A percentile compares a stretch with the other conserved stretches of the same genome.
Conservation (phyloP, 2,113 vertebrate genomes). For the Phodopus roborovskii region DNA sequence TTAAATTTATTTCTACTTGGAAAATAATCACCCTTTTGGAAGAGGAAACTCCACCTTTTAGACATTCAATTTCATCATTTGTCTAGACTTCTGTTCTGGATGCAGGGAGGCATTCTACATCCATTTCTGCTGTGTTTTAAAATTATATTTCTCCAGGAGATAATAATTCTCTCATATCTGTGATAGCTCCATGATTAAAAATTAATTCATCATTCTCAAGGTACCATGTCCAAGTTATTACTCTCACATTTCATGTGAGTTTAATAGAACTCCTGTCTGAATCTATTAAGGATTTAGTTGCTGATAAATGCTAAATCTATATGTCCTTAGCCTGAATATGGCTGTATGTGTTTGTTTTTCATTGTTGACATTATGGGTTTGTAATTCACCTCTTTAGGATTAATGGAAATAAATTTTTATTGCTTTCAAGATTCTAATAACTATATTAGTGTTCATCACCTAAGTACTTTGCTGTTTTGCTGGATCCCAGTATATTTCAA, state of each 20-base stretch:
- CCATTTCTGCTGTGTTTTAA: slow-evolving; percentile 54
- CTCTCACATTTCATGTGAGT: slow-evolving; percentile 47
- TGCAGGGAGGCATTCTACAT: background rate
- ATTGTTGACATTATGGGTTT: slow-evolving; percentile 42
- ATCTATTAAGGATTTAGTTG: slow-evolving; percentile 54
- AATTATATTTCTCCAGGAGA: background rate
- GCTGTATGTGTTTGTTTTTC: slow-evolving; percentile 13
- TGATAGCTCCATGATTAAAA: slow-evolving; percentile 67
- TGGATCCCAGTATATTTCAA: background rate
- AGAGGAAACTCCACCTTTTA: background rate
- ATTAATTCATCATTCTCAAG: slow-evolving; percentile 60
- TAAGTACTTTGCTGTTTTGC: slow-evolving; percentile 4
- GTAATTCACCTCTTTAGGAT: slow-evolving; percentile 46
- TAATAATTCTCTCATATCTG: slow-evolving; percentile 56
- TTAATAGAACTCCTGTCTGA: slow-evolving; percentile 51
- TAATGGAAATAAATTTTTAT: slow-evolving; percentile 24
- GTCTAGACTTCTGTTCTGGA: background rate
- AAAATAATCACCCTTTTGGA: slow-evolving; percentile 21
- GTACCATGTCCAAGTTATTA: slow-evolving; percentile 42
- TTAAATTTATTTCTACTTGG: slow-evolving; percentile 19
- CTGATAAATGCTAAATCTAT: slow-evolving; percentile 55
- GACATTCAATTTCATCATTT: background rate
- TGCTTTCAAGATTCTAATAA: slow-evolving; percentile 55
- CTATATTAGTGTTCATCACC: background rate
- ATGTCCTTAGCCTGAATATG: slow-evolving; percentile 21